Percentiles rank a stretch among this genome's conserved stretches.
phyloP scores from a whole-genome alignment of 2,113 vertebrate species.

The Desmodus rotundus region DNA sequence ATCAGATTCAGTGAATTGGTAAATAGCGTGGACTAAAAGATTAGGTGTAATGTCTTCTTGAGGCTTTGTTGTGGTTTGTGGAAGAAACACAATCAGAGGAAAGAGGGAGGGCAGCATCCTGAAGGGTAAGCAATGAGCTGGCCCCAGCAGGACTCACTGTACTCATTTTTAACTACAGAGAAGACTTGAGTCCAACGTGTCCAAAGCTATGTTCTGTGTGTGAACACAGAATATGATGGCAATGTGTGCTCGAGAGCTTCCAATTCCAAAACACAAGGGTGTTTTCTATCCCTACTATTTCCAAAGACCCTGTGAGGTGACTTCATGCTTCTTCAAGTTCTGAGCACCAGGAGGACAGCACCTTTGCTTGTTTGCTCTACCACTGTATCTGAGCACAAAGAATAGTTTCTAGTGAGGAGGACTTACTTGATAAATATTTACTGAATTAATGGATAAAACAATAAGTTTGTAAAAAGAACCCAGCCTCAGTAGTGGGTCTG shows the following conservation, averaged over 20 bases:
- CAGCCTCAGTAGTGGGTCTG: neutral
- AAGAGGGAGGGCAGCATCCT: neutral
- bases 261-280: rapidly evolving
- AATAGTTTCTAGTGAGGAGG: neutral
- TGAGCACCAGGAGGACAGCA: neutral
- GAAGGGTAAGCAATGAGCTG: neutral
- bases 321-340: neutral
- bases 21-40: neutral
- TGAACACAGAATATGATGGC: neutral
- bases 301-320: neutral
- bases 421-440: neutral
- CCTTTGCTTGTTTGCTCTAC: neutral
- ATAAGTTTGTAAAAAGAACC: neutral
- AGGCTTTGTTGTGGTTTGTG: neutral
- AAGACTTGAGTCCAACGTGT: rapidly evolving
- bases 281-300: neutral
- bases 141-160: neutral
- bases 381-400: too few relatives aligned
- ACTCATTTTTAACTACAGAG: neutral
- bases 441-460: neutral
- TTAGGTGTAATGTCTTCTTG: neutral
- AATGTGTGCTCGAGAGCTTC: neutral
- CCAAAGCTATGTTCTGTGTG: neutral
- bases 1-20: neutral
- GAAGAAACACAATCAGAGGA: neutral